These are phyloP conservation scores for Oriolus oriolus DNA, from an alignment of 2,113 vertebrate genomes.

Conservation along the genomic window DNA sequence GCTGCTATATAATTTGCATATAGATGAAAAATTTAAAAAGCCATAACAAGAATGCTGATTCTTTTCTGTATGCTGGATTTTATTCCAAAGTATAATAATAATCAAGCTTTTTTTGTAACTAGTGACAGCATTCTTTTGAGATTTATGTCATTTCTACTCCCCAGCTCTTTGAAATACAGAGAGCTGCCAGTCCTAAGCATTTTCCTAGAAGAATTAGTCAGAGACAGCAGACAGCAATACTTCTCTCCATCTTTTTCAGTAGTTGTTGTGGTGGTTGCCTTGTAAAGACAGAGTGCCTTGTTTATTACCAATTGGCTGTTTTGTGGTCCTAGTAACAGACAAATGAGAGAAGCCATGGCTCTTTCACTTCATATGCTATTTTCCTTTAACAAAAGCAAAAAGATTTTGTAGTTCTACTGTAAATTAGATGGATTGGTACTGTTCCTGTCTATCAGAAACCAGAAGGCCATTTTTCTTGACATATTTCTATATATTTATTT, in stretches of 20 bases:
- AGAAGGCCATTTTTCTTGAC: not conserved
- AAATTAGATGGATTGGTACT: not conserved
- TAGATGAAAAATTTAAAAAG: conserved; percentile 21
- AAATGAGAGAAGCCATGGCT: not conserved
- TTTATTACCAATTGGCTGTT: not conserved
- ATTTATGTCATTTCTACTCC: not conserved
- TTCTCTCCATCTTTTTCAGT: not conserved
- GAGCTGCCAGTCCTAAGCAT: not conserved
- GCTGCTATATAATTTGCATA: conserved; percentile 28
- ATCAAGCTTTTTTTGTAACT: conserved; percentile 7
- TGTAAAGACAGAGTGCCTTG: not conserved
- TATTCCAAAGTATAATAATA: not conserved
- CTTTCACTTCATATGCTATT: not conserved
- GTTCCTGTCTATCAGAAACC: not conserved
- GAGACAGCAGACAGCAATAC: not conserved
- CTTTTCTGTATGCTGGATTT: not conserved
- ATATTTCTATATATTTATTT: not conserved
- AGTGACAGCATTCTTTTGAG: conserved; percentile 1
- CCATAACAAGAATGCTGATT: not conserved
- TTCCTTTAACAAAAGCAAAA: not conserved
- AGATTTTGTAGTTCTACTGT: not conserved
- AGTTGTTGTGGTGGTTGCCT: not conserved
- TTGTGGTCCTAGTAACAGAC: not conserved
- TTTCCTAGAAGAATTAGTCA: not conserved
- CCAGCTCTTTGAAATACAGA: not conserved